Conservation (phyloP, 1,140 invertebrate genomes). For the Subanguina moxae region DNA sequence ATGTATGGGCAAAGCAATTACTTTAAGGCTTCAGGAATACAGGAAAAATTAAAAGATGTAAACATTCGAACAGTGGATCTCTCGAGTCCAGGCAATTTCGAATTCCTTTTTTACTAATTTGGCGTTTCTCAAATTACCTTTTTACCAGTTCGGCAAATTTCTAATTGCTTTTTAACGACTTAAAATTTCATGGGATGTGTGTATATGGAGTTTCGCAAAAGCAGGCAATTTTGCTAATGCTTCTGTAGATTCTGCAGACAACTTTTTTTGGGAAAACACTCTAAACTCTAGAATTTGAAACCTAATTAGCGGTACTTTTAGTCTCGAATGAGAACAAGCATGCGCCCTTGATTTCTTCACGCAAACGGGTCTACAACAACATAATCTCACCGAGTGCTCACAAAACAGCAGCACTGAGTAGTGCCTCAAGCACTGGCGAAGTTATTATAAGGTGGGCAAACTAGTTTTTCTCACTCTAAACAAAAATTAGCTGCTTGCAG, state of each 20-base stretch:
- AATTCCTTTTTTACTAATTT: too few species aligned
- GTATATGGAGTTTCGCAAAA: too few species aligned
- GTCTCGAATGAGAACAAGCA: slow-evolving; percentile 7
- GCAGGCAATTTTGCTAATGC: too few species aligned
- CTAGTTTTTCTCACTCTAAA: background rate
- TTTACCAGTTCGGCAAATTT: too few species aligned
- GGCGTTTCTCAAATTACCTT: too few species aligned
- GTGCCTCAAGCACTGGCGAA: background rate
- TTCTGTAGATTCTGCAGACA: background rate
- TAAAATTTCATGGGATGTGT: too few species aligned
- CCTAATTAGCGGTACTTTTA: background rate
- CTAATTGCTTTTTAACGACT: too few species aligned
- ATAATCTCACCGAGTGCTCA: slow-evolving; percentile 15
- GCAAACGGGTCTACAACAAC: slow-evolving; percentile 22
- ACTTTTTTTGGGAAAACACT: background rate
- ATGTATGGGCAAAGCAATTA: too few species aligned
- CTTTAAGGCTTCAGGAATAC: too few species aligned
- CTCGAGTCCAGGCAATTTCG: too few species aligned
- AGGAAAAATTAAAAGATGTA: too few species aligned
- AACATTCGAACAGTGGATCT: too few species aligned
- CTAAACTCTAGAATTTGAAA: background rate
- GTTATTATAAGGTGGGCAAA: slow-evolving; percentile 4
- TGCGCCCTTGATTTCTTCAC: slow-evolving; percentile 28
- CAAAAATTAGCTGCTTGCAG: background rate
- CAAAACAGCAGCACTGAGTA: background rate